Percentiles rank a stretch among this genome's conserved stretches.
These are phyloP conservation scores for Agriopis leucophaearia DNA, from an alignment of 2,888 invertebrate genomes.

Conservation along the genomic window DNA sequence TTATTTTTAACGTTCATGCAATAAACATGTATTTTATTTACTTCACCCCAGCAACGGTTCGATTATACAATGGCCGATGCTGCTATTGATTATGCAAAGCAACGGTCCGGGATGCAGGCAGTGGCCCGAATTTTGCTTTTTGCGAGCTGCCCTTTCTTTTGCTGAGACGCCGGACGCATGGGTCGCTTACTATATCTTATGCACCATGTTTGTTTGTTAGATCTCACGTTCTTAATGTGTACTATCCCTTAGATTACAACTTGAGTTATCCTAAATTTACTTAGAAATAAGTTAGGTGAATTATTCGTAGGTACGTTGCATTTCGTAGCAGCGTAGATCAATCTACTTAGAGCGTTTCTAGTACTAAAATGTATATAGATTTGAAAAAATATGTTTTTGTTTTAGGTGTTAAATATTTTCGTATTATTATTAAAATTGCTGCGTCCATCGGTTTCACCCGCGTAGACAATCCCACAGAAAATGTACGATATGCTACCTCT, in stretches of 20 bases:
- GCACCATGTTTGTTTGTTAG: slow-evolving; percentile 2
- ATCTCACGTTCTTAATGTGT: slow-evolving; percentile 1
- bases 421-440: too few species aligned
- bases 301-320: background rate
- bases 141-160: slow-evolving; percentile 51
- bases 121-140: slow-evolving; percentile 80
- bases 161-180: slow-evolving; percentile 52
- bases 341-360: too few species aligned
- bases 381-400: too few species aligned
- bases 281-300: too few species aligned
- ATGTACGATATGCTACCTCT: too few species aligned
- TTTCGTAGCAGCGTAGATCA: slow-evolving; percentile 10
- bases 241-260: slow-evolving; percentile 5
- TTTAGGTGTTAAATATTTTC: too few species aligned
- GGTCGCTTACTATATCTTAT: slow-evolving; percentile 44
- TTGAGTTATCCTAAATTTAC: too few species aligned
- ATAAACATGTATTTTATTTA: slow-evolving; percentile 55
- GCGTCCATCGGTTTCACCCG: too few species aligned
- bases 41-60: slow-evolving; percentile 61
- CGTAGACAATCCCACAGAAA: too few species aligned
- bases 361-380: too few species aligned
- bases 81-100: slow-evolving; percentile 82
- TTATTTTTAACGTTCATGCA: slow-evolving; percentile 47
- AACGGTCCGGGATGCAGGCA: slow-evolving; percentile 75
- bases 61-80: slow-evolving; percentile 63